Evolutionary conservation across 35 echinoderm and acorn worm species (phyloP).

Genomic region (Patiria miniata): DNA sequence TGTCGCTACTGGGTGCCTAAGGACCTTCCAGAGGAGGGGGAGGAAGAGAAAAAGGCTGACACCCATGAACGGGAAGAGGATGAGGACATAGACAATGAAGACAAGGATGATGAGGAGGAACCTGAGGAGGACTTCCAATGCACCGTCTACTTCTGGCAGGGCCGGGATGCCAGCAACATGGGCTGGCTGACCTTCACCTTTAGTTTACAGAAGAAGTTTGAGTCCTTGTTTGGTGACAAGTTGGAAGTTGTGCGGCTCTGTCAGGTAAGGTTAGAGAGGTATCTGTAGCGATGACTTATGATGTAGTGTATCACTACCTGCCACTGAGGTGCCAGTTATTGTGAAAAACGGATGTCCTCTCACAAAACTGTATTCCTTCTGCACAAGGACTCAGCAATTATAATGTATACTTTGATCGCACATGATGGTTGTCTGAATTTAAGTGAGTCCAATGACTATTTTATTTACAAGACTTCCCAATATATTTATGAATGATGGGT

Average conservation of each 20-base stretch:
- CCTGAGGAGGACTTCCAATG: constrained; percentile 91
- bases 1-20: constrained; percentile 97
- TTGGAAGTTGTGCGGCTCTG: constrained; percentile 89
- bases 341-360: no score
- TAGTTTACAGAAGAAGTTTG: constrained; percentile 99
- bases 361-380: no score
- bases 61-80: constrained; percentile 16
- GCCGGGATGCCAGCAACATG: constrained; percentile 87
- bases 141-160: constrained; percentile 98
- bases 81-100: constrained; percentile 71
- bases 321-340: no score
- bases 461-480: no score
- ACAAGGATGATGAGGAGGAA: constrained; percentile 59
- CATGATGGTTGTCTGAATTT: no score
- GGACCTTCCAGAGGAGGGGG: constrained; percentile 53
- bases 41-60: constrained; percentile 37
- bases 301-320: no score
- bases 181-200: constrained; percentile 98
- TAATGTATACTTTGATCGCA: no score
- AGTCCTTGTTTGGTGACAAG: constrained; percentile 95
- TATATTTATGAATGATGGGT: no score
- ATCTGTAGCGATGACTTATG: no score
- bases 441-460: no score
- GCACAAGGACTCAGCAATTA: no score
- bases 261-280: constrained; percentile 53